A percentile compares a stretch with the other conserved stretches of the same genome.
phyloP scores from a whole-genome alignment of 2,888 invertebrate species.

The Pardosa pseudoannulata region DNA sequence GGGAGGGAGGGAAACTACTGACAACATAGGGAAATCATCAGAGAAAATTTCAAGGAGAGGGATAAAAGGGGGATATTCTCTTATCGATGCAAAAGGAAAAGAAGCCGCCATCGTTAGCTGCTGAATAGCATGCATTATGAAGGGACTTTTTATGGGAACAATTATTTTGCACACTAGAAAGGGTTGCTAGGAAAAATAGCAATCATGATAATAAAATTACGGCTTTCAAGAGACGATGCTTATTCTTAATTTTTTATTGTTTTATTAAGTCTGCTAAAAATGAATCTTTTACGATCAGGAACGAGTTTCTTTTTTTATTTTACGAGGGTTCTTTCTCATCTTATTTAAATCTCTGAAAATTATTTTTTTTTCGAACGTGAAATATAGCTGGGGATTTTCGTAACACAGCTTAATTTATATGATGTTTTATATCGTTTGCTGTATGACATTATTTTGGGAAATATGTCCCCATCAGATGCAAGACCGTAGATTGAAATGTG shows the following conservation, averaged over 20 bases:
- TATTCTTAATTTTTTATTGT: neutral
- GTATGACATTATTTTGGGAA: too few relatives aligned
- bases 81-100: neutral
- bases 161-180: conserved; percentile 49
- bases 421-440: too few relatives aligned
- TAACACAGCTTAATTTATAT: too few relatives aligned
- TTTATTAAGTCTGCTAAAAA: neutral
- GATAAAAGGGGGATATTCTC: neutral
- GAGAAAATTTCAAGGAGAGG: too few relatives aligned
- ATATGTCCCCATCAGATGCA: too few relatives aligned
- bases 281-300: neutral
- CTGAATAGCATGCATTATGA: conserved; percentile 52
- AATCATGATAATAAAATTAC: neutral
- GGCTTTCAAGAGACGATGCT: neutral
- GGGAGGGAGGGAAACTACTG: too few relatives aligned
- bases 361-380: too few relatives aligned
- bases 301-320: neutral
- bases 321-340: neutral
- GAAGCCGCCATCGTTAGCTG: conserved; percentile 24
- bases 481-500: too few relatives aligned
- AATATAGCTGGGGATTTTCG: too few relatives aligned
- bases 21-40: too few relatives aligned
- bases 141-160: conserved; percentile 49
- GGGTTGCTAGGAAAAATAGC: conserved; percentile 29
- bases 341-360: too few relatives aligned